phyloP scores from a whole-genome alignment of 1,140 invertebrate genomes.

The Aporrectodea caliginosa region DNA sequence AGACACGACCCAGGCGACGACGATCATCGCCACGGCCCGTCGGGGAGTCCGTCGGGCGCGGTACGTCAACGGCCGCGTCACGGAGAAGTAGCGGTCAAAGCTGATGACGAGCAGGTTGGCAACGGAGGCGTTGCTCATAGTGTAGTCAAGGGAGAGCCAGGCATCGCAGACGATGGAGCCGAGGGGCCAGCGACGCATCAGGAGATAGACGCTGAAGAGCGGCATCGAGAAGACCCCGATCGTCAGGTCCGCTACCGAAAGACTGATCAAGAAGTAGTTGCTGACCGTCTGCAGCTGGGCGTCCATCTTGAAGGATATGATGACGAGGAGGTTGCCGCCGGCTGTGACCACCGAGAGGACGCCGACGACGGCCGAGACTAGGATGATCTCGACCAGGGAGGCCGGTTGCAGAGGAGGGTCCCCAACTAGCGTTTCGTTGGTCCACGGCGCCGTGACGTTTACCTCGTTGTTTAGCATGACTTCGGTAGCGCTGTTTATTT shows the following conservation, averaged over 20 bases:
- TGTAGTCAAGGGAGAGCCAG: conserved; percentile 76
- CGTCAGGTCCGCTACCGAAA: conserved; percentile 53
- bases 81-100: conserved; percentile 81
- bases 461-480: no score
- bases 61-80: conserved; percentile 94
- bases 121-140: conserved; percentile 56
- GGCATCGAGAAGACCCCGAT: conserved; percentile 55
- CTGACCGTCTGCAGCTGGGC: conserved; percentile 96
- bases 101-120: conserved; percentile 61
- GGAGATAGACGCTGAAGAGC: conserved; percentile 51
- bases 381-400: conserved; percentile 18
- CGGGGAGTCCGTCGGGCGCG: conserved; percentile 85
- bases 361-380: conserved; percentile 44
- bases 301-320: conserved; percentile 89
- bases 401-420: no score
- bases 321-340: conserved; percentile 86
- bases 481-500: no score
- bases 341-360: conserved; percentile 43
- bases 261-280: conserved; percentile 85
- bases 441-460: no score
- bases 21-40: conserved; percentile 88
- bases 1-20: conserved; percentile 56
- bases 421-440: no score
- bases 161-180: conserved; percentile 50
- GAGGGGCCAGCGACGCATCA: conserved; percentile 53